phyloP scores from a whole-genome alignment of 64 coral and sea anemone genomes.

The Pocillopora verrucosa region DNA sequence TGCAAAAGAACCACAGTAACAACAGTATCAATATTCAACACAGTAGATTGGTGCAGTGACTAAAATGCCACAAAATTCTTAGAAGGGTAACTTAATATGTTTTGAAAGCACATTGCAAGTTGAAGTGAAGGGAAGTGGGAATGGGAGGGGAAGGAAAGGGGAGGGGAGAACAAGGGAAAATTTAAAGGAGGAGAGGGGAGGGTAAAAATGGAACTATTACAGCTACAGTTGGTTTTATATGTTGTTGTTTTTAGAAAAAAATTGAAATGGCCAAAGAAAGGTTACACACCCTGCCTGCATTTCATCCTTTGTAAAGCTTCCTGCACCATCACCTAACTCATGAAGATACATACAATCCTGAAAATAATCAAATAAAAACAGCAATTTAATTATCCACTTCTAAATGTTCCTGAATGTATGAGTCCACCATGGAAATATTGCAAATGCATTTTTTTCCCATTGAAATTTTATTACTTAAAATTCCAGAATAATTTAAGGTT shows the following conservation, averaged over 20 bases:
- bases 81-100: no score
- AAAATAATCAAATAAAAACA: background rate
- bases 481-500: no score
- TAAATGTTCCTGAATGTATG: background rate
- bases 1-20: conserved; percentile 6
- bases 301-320: conserved; percentile 98
- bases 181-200: background rate
- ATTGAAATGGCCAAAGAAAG: background rate
- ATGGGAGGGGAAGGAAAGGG: background rate
- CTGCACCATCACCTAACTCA: conserved; percentile 90
- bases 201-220: background rate
- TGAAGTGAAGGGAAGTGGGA: background rate
- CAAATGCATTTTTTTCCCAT: no score
- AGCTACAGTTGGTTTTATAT: background rate
- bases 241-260: background rate
- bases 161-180: background rate
- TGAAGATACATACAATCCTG: conserved; percentile 99
- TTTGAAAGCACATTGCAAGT: background rate
- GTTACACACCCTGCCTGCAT: conserved; percentile 90
- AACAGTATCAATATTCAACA: background rate
- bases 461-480: no score
- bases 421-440: no score
- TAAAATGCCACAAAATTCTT: no score
- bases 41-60: no score
- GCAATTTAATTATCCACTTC: background rate